phyloP scores from a whole-genome alignment of 2,113 vertebrate genomes.

The Labeo rohita region DNA sequence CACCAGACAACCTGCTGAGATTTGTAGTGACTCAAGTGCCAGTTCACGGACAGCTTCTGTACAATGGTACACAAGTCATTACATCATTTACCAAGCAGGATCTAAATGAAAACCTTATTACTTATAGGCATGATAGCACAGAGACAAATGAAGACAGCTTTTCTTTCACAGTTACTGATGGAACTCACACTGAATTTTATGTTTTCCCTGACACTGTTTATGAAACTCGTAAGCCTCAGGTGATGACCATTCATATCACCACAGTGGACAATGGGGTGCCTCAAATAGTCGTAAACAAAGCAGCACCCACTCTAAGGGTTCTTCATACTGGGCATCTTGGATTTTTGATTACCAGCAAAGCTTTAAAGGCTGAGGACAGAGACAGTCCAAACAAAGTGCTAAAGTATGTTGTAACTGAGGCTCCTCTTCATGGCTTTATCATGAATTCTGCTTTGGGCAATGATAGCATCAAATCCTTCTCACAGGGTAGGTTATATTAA shows the following conservation, averaged over 20 bases:
- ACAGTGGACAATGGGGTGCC: constrained; percentile 87
- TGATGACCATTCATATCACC: constrained; percentile 85
- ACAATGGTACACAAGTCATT: constrained; percentile 81
- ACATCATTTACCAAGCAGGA: constrained; percentile 91
- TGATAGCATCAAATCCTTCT: constrained; percentile 86
- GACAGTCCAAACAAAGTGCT: constrained; percentile 82
- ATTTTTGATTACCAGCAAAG: constrained; percentile 90
- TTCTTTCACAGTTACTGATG: constrained; percentile 92
- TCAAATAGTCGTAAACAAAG: constrained; percentile 88
- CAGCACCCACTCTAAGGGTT: constrained; percentile 82
- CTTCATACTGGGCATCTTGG: constrained; percentile 86
- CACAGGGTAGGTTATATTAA: constrained; percentile 83
- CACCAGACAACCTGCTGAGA: constrained; percentile 79
- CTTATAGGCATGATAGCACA: constrained; percentile 89
- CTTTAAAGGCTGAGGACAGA: constrained; percentile 87
- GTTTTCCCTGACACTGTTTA: constrained; percentile 90
- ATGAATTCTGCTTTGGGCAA: constrained; percentile 89
- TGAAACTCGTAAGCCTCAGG: constrained; percentile 88
- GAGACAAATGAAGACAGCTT: constrained; percentile 89
- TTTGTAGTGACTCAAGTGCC: constrained; percentile 90
- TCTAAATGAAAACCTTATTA: constrained; percentile 93
- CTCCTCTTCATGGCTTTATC: constrained; percentile 84
- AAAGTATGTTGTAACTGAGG: constrained; percentile 75
- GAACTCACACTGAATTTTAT: constrained; percentile 91
- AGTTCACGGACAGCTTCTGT: constrained; percentile 86